Conservation (phyloP, 2,888 invertebrate genomes). For the Oligia fasciuncula region DNA sequence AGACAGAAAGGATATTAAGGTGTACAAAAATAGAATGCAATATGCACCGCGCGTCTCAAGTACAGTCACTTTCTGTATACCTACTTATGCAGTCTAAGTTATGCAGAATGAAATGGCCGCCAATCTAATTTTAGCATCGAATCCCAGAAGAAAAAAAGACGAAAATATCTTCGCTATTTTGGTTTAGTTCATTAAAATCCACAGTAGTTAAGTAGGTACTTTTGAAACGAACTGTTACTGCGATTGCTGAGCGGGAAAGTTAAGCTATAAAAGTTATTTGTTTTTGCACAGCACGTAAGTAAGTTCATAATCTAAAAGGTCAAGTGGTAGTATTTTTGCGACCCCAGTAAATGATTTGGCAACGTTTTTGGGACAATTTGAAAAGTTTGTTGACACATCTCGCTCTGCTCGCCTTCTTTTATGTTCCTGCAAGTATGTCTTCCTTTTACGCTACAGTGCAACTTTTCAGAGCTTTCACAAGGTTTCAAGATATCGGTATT, state of each 20-base stretch:
- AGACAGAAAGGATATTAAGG: slow-evolving; percentile 46
- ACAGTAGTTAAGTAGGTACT: slow-evolving; percentile 49
- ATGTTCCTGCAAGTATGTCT: slow-evolving; percentile 41
- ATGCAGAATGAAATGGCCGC: slow-evolving; percentile 41
- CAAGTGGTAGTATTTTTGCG: slow-evolving; percentile 59
- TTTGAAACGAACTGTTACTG: slow-evolving; percentile 53
- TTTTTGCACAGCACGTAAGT: slow-evolving; percentile 56
- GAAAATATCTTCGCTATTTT: slow-evolving; percentile 35
- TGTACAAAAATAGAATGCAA: slow-evolving; percentile 54
- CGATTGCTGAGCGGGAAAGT: slow-evolving; percentile 55
- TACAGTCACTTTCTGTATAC: slow-evolving; percentile 16
- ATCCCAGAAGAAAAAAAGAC: slow-evolving; percentile 19
- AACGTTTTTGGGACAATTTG: slow-evolving; percentile 52
- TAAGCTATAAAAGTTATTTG: slow-evolving; percentile 64
- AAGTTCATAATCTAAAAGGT: slow-evolving; percentile 56
- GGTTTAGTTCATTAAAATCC: slow-evolving; percentile 48
- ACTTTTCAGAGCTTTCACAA: slow-evolving; percentile 8
- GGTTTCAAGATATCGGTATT: background rate
- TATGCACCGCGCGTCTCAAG: slow-evolving; percentile 42
- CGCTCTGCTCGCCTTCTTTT: slow-evolving; percentile 31
- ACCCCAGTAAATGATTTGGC: slow-evolving; percentile 52
- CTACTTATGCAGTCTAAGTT: slow-evolving; percentile 13
- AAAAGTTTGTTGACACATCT: slow-evolving; percentile 56
- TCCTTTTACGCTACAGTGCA: slow-evolving; percentile 26
- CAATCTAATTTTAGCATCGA: slow-evolving; percentile 41